Evolutionary conservation across 2,113 vertebrate genomes (phyloP), one percentile per base, ranked within the genome.

Genomic region (Thinocorus orbignyianus): DNA sequence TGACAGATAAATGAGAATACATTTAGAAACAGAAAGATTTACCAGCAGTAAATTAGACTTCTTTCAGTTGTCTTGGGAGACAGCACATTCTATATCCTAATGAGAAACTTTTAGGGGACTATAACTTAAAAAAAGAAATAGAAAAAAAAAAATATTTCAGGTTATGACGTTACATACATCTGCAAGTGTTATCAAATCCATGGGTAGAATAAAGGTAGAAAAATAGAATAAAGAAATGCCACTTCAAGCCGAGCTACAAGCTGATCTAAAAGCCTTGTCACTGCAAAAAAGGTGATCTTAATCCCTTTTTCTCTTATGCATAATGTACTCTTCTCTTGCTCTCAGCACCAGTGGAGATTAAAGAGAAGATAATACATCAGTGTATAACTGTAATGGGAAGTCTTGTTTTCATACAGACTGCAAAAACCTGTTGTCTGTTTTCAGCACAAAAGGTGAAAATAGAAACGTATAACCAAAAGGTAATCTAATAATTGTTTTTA

Each of bases 131-230:
- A 11, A n/a, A 22, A 49, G 51, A 41, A 35, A 35, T 9, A 35
- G 17, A 52, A 26, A 52, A 52, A 10, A 25, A 44, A 28, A 61
- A 44, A 7, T 10, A 26, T 2, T 22, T 33, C 1, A 0, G 1
- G 5, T 55, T 77, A 37, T 69, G 11, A 26, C 28, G 46, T 7
- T 65, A 22, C 3, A 31, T 28, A 69, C 2, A 69, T 73, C 10
- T 73, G 9, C 10, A 46, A n/a, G 15, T 51, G 15, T 42, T 51
- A 77, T 49, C 13, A 81, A 81, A 48, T 37, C n/a, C 8, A 39
- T 12, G 44, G 15, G 9, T 17, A 61, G 35, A 70, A 61, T 62
- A 58, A 81, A 80, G 3, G 7, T 33, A 69, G 44, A 82, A 77
- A 28, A 77, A 83, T 17, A 61, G 35, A 70, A 61, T 62, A 58